Conservation (phyloP, 2,113 vertebrate species). For the Lepisosteus oculatus region DNA sequence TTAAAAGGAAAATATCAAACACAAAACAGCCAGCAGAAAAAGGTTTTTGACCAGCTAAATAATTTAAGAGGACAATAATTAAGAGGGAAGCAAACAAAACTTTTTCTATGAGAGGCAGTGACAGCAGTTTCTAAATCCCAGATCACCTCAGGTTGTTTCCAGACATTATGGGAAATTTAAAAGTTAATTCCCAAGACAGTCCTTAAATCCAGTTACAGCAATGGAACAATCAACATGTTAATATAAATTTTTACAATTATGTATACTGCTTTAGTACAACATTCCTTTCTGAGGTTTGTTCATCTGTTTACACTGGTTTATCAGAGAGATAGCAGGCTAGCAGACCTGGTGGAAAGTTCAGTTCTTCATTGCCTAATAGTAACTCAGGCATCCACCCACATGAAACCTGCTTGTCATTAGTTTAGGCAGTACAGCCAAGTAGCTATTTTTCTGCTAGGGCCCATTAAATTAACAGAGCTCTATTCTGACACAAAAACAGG, state of each 20-base stretch:
- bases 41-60: too few relatives aligned
- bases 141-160: slow-evolving; percentile 31
- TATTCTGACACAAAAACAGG: too few relatives aligned
- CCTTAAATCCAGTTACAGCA: slow-evolving; percentile 10
- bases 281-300: slow-evolving; percentile 31
- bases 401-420: slow-evolving; percentile 14
- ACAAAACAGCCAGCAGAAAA: too few relatives aligned
- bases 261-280: slow-evolving; percentile 49
- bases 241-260: slow-evolving; percentile 64
- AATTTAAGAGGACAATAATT: too few relatives aligned
- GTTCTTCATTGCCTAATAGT: slow-evolving; percentile 20
- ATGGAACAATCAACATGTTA: slow-evolving; percentile 50
- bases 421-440: too few relatives aligned
- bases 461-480: too few relatives aligned
- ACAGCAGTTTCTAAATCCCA: slow-evolving; percentile 44
- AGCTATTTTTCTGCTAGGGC: too few relatives aligned
- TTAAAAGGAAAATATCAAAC: too few relatives aligned
- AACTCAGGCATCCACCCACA: slow-evolving; percentile 35
- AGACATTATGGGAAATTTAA: too few relatives aligned
- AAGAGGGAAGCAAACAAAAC: slow-evolving; percentile 34
- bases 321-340: slow-evolving; percentile 28
- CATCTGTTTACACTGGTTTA: slow-evolving; percentile 19
- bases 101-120: slow-evolving; percentile 40
- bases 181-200: too few relatives aligned
- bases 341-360: slow-evolving; percentile 44